Conservation (phyloP, 1,140 invertebrate species). For the Conus ventricosus region DNA sequence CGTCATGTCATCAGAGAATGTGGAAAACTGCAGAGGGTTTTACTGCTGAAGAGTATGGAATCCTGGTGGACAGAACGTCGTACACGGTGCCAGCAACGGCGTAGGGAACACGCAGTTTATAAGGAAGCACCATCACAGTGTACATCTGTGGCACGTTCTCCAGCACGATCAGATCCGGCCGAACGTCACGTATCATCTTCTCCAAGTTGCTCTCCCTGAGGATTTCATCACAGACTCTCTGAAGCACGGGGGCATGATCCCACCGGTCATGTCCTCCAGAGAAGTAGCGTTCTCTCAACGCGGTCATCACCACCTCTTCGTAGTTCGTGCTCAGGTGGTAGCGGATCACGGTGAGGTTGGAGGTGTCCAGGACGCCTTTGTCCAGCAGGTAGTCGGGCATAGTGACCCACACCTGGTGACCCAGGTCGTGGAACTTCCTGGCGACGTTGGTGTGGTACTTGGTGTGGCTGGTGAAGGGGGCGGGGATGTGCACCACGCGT, state of each 20-base stretch:
- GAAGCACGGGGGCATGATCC: not conserved
- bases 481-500: constrained; percentile 19
- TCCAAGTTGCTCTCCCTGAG: constrained; percentile 25
- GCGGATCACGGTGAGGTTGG: not conserved
- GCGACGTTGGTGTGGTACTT: constrained; percentile 33
- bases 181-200: constrained; percentile 12
- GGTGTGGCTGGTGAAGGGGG: constrained; percentile 24
- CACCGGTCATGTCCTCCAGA: not conserved
- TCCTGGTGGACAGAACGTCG: not conserved
- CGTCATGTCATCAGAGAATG: not conserved
- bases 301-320: not conserved
- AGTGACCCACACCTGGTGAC: constrained; percentile 21
- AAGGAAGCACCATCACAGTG: constrained; percentile 37
- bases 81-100: not conserved
- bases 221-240: not conserved
- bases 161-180: constrained; percentile 36
- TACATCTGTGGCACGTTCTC: not conserved
- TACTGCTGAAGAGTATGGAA: constrained; percentile 19
- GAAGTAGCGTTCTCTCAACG: not conserved
- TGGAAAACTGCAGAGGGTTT: not conserved
- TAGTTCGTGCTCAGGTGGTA: not conserved
- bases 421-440: not conserved
- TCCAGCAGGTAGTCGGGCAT: constrained; percentile 17
- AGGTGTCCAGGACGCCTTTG: constrained; percentile 7
- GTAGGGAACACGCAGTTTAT: constrained; percentile 35